Evolutionary conservation across 37 sponge, comb jelly and placozoan species (phyloP).

Genomic region (Eunapius fragilis): DNA sequence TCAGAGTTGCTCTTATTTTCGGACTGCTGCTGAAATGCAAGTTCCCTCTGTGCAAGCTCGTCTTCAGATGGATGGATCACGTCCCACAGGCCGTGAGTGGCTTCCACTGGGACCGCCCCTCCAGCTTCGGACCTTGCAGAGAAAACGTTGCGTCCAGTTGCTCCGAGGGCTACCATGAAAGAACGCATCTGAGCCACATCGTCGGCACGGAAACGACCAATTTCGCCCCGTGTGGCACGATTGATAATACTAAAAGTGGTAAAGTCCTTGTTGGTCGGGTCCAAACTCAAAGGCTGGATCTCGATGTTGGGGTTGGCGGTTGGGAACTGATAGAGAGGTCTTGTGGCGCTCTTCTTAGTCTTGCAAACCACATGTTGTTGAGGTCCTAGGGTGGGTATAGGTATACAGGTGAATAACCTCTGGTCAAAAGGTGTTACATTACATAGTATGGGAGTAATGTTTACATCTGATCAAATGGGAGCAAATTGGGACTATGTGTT

Average conservation of each 20-base stretch:
- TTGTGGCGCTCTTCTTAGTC: neutral
- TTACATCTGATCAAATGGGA: too few species aligned
- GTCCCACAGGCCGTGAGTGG: constrained; percentile 72
- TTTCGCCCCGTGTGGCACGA: constrained; percentile 18
- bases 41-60: constrained; percentile 52
- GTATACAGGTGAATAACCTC: too few species aligned
- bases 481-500: too few species aligned
- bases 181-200: constrained; percentile 53
- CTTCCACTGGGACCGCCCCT: constrained; percentile 47
- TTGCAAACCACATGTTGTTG: constrained; percentile 1
- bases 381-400: too few species aligned
- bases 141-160: constrained; percentile 44
- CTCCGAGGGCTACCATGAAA: constrained; percentile 77
- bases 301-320: constrained; percentile 36
- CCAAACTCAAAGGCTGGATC: constrained; percentile 49
- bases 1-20: neutral
- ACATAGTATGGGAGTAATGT: too few species aligned
- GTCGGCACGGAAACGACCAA: constrained; percentile 46
- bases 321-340: constrained; percentile 21
- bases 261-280: constrained; percentile 65
- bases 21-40: constrained; percentile 23
- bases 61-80: constrained; percentile 72
- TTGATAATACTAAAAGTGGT: constrained; percentile 55
- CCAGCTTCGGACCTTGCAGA: constrained; percentile 28
- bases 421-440: too few species aligned